Evolutionary conservation across 2,113 vertebrate genomes (phyloP).

Genomic region (Myiozetetes cayanensis): DNA sequence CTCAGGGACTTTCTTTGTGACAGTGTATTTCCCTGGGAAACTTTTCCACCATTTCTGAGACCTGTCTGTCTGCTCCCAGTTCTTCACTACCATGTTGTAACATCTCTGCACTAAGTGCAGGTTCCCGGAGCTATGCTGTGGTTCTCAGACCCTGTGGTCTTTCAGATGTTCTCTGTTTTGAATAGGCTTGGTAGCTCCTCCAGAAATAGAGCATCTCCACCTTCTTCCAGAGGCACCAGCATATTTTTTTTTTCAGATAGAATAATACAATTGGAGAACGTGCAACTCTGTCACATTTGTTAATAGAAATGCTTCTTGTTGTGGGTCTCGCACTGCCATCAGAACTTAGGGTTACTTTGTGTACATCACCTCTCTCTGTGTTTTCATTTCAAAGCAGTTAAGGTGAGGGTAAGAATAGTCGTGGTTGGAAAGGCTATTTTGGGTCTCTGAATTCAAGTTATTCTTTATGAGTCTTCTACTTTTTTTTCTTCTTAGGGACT

Average conservation of each 20-base stretch:
- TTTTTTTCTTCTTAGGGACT: not conserved
- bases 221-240: not conserved
- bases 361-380: not conserved
- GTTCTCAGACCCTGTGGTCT: not conserved
- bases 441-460: not conserved
- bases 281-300: not conserved
- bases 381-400: not conserved
- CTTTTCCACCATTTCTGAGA: not conserved
- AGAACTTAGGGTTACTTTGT: not conserved
- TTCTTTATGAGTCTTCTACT: not conserved
- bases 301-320: not conserved
- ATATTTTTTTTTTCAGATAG: not conserved
- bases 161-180: not conserved
- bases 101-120: not conserved
- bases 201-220: not conserved
- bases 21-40: not conserved
- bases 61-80: not conserved
- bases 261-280: rapidly evolving
- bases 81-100: rapidly evolving
- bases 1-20: not conserved
- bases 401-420: not conserved
- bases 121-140: not conserved
- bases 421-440: not conserved
- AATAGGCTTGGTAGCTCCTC: not conserved
- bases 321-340: not conserved